Percentiles rank a stretch among this genome's conserved stretches.
phyloP scores from a whole-genome alignment of 2,113 vertebrate species.

The Lophura nycthemera region DNA sequence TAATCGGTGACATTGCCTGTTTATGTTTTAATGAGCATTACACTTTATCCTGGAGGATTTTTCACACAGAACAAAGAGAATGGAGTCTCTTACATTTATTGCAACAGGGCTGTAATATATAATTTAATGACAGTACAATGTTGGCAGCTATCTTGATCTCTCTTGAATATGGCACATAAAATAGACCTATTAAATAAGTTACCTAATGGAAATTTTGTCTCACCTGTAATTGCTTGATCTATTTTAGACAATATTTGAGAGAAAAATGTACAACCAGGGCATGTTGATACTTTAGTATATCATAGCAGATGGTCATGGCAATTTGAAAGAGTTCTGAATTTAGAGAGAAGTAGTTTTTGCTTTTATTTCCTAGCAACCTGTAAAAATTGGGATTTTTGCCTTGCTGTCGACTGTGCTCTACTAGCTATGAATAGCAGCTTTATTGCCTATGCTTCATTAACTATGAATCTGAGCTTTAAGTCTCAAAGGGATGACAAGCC shows the following conservation, averaged over 20 bases:
- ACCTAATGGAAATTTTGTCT: not conserved
- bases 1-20: not conserved
- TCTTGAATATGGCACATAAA: not conserved
- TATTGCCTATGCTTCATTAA: conserved; percentile 9
- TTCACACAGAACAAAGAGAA: not conserved
- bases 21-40: not conserved
- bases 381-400: conserved; percentile 15
- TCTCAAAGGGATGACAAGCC: not conserved
- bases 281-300: not conserved
- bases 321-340: not conserved
- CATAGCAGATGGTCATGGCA: not conserved
- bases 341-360: not conserved
- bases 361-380: conserved; percentile 33
- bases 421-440: not conserved
- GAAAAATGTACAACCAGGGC: not conserved
- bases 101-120: not conserved
- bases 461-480: not conserved
- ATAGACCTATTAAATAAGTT: not conserved
- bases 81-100: not conserved
- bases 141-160: not conserved
- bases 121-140: not conserved
- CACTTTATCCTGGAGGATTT: not conserved
- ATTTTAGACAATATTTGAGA: not conserved
- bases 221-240: not conserved
- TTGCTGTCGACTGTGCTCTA: conserved; percentile 13